A percentile compares a stretch with the other conserved stretches of the same genome.
phyloP scores from a whole-genome alignment of 2,888 invertebrate species.

The Tiliacea aurago region DNA sequence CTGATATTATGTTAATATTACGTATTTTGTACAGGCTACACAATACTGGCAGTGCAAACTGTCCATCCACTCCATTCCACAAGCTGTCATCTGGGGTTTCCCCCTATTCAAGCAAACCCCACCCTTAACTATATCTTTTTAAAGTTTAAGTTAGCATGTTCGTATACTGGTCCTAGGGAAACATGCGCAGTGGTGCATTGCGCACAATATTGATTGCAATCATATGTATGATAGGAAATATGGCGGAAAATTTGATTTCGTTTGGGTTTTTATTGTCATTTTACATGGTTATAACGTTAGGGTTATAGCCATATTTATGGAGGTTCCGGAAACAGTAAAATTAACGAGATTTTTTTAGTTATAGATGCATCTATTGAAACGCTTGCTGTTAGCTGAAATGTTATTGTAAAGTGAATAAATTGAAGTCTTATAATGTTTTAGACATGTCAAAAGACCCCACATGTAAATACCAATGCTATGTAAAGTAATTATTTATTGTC shows the following conservation, averaged over 20 bases:
- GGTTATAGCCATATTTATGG: background rate
- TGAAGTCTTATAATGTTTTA: background rate
- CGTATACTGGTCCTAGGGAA: constrained; percentile 71
- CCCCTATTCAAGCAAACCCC: constrained; percentile 22
- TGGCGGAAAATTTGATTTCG: constrained; percentile 85
- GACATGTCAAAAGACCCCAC: background rate
- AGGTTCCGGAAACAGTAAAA: background rate
- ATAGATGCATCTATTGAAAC: background rate
- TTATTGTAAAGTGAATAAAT: constrained; percentile 1
- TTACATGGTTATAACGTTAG: constrained; percentile 25
- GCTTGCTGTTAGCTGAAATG: background rate
- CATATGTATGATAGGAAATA: constrained; percentile 82
- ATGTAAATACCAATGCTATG: background rate
- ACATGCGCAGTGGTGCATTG: constrained; percentile 89
- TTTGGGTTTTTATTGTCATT: constrained; percentile 63
- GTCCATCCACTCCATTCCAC: constrained; percentile 75
- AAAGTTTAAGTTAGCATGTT: constrained; percentile 65
- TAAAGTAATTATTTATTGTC: constrained; percentile 12
- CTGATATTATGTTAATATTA: constrained; percentile 58
- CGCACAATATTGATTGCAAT: constrained; percentile 89
- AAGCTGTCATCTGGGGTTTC: constrained; percentile 82
- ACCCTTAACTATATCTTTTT: constrained; percentile 32
- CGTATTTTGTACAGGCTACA: constrained; percentile 63
- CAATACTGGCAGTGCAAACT: constrained; percentile 76
- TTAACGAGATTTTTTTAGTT: background rate